A percentile compares a stretch with the other conserved stretches of the same genome.
Evolutionary conservation across 2,888 invertebrate genomes (phyloP).

Genomic region (Campoplex nolae): DNA sequence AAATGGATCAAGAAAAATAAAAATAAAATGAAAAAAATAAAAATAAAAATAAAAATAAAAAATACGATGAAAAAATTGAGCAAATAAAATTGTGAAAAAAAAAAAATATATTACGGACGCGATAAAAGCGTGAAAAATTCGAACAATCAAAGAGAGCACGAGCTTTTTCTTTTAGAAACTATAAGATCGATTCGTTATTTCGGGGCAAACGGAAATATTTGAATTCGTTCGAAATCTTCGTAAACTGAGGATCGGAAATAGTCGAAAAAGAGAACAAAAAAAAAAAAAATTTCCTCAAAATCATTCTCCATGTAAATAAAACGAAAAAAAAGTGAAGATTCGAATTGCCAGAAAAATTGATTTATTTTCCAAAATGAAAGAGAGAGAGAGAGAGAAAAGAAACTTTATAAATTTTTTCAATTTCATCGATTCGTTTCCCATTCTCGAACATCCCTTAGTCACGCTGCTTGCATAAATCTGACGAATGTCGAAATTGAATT

Average conservation of each 20-base stretch:
- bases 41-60: conserved; percentile 12
- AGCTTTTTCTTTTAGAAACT: conserved; percentile 3
- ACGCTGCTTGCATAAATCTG: not conserved
- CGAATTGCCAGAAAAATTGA: not conserved
- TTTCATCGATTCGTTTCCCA: not conserved
- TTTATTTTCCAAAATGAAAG: not conserved
- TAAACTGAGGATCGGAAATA: not conserved
- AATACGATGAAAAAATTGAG: not conserved
- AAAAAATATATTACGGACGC: conserved; percentile 62
- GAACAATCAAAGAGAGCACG: conserved; percentile 79
- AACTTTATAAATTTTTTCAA: not conserved
- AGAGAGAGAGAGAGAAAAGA: not conserved
- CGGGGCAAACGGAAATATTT: not conserved
- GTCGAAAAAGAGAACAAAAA: too few species aligned
- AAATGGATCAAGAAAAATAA: conserved; percentile 4
- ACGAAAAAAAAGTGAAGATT: not conserved
- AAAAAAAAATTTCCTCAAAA: not conserved
- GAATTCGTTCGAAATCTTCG: not conserved
- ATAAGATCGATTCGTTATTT: not conserved
- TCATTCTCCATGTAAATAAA: not conserved
- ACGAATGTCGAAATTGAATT: not conserved
- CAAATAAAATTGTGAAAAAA: not conserved
- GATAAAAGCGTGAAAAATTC: conserved; percentile 76
- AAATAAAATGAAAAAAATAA: not conserved
- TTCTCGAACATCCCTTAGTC: not conserved